phyloP scores from a whole-genome alignment of 2,888 invertebrate species.

The Mesochorus sp. region DNA sequence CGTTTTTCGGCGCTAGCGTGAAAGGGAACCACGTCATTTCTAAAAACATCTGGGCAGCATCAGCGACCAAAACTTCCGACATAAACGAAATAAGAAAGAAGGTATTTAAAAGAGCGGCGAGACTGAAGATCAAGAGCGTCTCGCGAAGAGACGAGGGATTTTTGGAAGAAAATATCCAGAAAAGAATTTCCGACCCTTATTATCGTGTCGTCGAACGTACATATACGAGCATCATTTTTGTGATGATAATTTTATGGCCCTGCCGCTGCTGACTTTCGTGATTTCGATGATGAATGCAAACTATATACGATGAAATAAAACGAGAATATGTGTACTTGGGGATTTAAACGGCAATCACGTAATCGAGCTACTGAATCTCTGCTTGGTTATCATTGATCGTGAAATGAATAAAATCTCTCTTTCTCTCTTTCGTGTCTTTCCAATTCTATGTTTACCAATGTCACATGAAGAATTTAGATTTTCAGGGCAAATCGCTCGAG shows the following conservation, averaged over 20 bases:
- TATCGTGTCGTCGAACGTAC: no score
- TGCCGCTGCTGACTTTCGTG: no score
- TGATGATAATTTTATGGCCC: no score
- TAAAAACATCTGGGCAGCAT: slow-evolving; percentile 71
- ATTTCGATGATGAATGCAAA: no score
- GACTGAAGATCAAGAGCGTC: slow-evolving; percentile 58
- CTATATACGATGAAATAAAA: no score
- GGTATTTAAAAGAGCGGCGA: slow-evolving; percentile 56
- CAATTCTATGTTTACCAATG: no score
- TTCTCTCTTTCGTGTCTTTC: not conserved
- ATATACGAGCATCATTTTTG: no score
- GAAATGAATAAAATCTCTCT: not conserved
- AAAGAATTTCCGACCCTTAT: slow-evolving; percentile 12
- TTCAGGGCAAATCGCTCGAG: slow-evolving; percentile 33
- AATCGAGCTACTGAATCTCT: no score
- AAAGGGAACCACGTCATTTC: slow-evolving; percentile 66
- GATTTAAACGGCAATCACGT: no score
- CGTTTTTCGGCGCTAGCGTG: slow-evolving; percentile 26
- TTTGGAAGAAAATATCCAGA: not conserved
- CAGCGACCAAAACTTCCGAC: slow-evolving; percentile 63
- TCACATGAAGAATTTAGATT: slow-evolving; percentile 11
- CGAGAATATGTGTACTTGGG: no score
- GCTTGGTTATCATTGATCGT: no score
- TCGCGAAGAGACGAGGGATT: slow-evolving; percentile 23
- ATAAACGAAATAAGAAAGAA: slow-evolving; percentile 64